Conservation (phyloP, 2,888 invertebrate species). For the Aspidiotus destructor region DNA sequence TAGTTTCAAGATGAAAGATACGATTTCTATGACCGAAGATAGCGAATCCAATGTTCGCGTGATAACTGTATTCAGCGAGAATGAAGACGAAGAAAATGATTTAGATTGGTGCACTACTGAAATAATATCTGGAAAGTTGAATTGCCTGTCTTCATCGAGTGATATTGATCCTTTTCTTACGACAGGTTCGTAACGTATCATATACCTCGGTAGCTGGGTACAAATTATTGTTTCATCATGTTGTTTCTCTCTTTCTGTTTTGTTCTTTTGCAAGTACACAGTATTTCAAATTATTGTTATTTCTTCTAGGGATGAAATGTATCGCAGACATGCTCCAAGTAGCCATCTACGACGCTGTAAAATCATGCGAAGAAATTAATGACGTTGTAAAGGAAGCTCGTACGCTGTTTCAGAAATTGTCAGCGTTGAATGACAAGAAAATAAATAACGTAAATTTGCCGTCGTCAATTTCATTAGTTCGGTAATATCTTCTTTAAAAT, state of each 20-base stretch:
- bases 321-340: neutral
- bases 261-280: no score
- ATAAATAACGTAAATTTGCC: neutral
- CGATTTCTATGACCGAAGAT: neutral
- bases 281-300: no score
- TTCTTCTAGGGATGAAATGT: neutral
- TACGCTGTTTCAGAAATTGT: neutral
- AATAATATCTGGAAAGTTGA: neutral
- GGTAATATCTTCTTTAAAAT: neutral
- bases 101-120: slow-evolving; percentile 1
- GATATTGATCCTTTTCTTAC: no score
- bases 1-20: neutral
- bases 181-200: no score
- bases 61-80: neutral
- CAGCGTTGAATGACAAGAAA: neutral
- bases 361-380: neutral
- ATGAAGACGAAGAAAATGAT: neutral
- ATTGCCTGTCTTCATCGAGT: no score
- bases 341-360: neutral
- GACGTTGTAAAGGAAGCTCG: neutral
- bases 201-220: no score
- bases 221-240: no score
- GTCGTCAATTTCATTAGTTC: neutral
- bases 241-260: no score
- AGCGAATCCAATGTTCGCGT: neutral